Conservation (phyloP, 2,113 vertebrate genomes). For the Pteronura brasiliensis region DNA sequence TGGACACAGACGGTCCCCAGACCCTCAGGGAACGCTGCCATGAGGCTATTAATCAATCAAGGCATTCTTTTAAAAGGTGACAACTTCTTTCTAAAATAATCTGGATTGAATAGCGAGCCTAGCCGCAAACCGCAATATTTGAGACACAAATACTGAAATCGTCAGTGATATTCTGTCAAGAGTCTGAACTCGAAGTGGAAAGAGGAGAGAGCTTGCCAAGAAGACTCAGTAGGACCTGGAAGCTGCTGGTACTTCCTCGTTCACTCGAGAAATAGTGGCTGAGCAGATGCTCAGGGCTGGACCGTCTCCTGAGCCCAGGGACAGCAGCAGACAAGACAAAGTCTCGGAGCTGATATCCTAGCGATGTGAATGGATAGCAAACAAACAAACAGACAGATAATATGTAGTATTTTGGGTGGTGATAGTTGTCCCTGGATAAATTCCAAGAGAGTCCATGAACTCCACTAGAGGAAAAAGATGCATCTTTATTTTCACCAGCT, state of each 20-base stretch:
- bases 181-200: background rate
- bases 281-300: accelerated
- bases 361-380: background rate
- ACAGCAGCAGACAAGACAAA: background rate
- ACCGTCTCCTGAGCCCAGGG: background rate
- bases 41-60: background rate
- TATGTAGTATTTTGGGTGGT: background rate
- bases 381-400: background rate
- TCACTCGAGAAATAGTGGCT: background rate
- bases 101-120: background rate
- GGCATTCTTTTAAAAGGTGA: background rate
- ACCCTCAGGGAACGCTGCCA: background rate
- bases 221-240: background rate
- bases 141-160: background rate
- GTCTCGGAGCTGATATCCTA: background rate
- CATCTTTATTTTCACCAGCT: background rate
- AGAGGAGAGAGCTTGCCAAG: background rate
- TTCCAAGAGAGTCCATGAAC: background rate
- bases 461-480: no score
- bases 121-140: background rate
- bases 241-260: background rate
- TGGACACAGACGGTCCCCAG: background rate
- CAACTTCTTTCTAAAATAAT: background rate
- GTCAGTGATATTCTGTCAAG: background rate
- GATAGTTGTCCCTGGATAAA: background rate